Evolutionary conservation across 2,113 vertebrate species (phyloP).

Genomic region (Eleginops maclovinus): DNA sequence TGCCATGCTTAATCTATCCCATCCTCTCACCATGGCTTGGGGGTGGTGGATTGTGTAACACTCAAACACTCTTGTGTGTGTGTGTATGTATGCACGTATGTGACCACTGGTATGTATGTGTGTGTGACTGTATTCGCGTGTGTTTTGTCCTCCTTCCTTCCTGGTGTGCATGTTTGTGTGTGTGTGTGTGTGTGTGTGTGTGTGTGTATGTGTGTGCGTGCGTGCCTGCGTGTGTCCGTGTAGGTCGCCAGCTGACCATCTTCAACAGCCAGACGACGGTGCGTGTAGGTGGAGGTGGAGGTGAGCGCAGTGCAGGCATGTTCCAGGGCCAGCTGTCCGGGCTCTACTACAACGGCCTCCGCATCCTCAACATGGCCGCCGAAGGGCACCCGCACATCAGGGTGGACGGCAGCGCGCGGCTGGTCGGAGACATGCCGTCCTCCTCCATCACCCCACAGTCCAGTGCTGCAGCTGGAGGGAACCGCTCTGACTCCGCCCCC

Average conservation of each 20-base stretch:
- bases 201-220: conserved; percentile 58
- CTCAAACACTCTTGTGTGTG: conserved; percentile 72
- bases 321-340: conserved; percentile 99
- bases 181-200: conserved; percentile 20
- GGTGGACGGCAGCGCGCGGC: conserved; percentile 95
- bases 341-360: conserved; percentile 99
- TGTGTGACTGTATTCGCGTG: conserved; percentile 73
- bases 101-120: conserved; percentile 70
- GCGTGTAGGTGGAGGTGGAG: conserved; percentile 96
- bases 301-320: conserved; percentile 89
- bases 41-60: conserved; percentile 75
- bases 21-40: conserved; percentile 76
- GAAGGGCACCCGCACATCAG: conserved; percentile 96
- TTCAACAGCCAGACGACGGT: conserved; percentile 99
- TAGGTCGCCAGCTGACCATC: conserved; percentile 99
- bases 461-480: conserved; percentile 94
- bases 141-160: conserved; percentile 34
- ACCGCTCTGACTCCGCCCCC: conserved; percentile 96
- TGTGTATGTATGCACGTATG: conserved; percentile 68
- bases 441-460: conserved; percentile 98
- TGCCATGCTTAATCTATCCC: conserved; percentile 76
- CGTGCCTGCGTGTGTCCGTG: conserved; percentile 72
- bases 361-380: conserved; percentile 99
- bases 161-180: conserved; percentile 33
- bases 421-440: conserved; percentile 99